Evolutionary conservation across 2,888 invertebrate genomes (phyloP).

Genomic region (Torymus texanus): DNA sequence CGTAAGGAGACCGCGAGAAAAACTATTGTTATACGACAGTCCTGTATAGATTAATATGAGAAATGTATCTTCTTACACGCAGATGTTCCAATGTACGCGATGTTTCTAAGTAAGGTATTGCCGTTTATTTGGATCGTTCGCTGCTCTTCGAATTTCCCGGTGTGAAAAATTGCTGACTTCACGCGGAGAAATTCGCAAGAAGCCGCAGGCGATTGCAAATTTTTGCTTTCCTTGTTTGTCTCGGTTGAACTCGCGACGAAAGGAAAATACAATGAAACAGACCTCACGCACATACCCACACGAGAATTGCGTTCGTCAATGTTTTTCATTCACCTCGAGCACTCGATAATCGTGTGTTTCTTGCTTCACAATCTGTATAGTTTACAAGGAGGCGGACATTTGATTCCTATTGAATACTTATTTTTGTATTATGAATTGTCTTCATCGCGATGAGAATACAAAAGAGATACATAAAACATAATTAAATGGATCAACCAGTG

Average conservation of each 20-base stretch:
- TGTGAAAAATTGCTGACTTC: too few relatives aligned
- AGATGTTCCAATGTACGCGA: background rate
- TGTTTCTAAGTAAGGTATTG: too few relatives aligned
- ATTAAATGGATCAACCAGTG: background rate
- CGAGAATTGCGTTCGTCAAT: too few relatives aligned
- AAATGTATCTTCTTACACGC: slow-evolving; percentile 4
- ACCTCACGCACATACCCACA: background rate
- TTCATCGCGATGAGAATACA: slow-evolving; percentile 3
- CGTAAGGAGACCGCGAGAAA: background rate
- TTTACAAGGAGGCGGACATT: slow-evolving; percentile 11
- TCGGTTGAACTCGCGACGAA: background rate
- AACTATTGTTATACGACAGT: slow-evolving; percentile 19
- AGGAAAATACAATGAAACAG: background rate
- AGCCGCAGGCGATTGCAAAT: too few relatives aligned
- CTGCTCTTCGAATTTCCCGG: too few relatives aligned
- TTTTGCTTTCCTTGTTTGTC: too few relatives aligned
- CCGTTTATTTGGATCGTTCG: too few relatives aligned
- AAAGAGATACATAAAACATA: slow-evolving; percentile 5
- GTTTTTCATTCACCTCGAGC: too few relatives aligned
- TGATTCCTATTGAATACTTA: slow-evolving; percentile 12
- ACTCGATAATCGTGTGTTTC: background rate
- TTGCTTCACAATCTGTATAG: background rate
- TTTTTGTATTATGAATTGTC: slow-evolving; percentile 12
- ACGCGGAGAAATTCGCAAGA: too few relatives aligned
- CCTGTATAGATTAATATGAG: slow-evolving; percentile 44